Conservation (phyloP, 1,140 invertebrate species). For the Scylla paramamosain region DNA sequence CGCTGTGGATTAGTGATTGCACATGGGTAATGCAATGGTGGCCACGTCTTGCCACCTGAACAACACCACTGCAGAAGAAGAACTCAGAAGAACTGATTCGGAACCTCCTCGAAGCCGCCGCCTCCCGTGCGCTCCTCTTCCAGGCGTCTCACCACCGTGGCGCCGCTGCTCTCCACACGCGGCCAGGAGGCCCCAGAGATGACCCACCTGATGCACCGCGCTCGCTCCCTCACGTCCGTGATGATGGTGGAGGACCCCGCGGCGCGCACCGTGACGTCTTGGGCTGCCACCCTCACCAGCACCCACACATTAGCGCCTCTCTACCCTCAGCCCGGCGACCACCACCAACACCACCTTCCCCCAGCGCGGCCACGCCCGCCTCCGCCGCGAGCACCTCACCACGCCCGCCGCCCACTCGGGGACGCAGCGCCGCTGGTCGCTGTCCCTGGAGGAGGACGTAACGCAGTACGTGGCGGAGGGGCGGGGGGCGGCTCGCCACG, state of each 20-base stretch:
- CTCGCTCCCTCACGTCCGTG: constrained; percentile 43
- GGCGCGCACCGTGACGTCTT: background rate
- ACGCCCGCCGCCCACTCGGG: background rate
- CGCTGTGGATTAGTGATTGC: no score
- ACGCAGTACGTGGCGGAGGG: background rate
- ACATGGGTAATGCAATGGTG: no score
- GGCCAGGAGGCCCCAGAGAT: background rate
- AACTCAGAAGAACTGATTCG: background rate
- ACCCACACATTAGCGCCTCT: constrained; percentile 1
- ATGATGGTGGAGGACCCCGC: background rate
- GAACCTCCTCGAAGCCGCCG: background rate
- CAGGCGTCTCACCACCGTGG: constrained; percentile 28
- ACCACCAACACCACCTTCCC: background rate
- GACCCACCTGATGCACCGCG: background rate
- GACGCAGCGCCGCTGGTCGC: background rate
- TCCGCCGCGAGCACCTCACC: background rate
- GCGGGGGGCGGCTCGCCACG: background rate
- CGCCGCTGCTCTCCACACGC: background rate
- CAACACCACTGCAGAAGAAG: no score
- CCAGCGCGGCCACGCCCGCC: background rate
- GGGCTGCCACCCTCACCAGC: background rate
- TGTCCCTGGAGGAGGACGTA: background rate
- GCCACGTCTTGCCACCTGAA: no score
- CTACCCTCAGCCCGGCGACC: background rate
- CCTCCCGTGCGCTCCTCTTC: constrained; percentile 8